These are phyloP conservation scores for Menidia menidia DNA, from an alignment of 2,797 vertebrate species.

Conservation along the genomic window DNA sequence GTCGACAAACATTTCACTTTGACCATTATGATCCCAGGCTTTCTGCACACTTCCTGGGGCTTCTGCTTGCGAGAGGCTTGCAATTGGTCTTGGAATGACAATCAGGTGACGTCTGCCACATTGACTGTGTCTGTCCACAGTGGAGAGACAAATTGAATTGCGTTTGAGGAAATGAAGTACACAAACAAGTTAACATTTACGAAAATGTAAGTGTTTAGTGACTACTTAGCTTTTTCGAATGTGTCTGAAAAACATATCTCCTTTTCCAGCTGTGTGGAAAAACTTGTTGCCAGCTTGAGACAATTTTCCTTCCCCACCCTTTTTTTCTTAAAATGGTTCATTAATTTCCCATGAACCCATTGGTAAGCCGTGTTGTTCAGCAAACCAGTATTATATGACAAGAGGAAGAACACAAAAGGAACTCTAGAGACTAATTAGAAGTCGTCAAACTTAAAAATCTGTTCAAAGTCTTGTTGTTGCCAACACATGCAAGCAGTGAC, in stretches of 20 bases:
- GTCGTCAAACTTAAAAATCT: constrained; percentile 78
- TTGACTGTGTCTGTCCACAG: constrained; percentile 41
- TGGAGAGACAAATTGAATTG: constrained; percentile 46
- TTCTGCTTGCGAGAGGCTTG: constrained; percentile 61
- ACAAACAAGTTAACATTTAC: constrained; percentile 54
- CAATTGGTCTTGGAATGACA: constrained; percentile 69
- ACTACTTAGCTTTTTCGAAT: constrained; percentile 9
- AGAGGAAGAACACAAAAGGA: constrained; percentile 56
- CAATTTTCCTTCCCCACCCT: constrained; percentile 22
- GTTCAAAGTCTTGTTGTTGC: constrained; percentile 77
- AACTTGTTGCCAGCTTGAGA: constrained; percentile 48
- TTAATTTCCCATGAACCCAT: constrained; percentile 58
- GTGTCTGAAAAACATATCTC: constrained; percentile 4
- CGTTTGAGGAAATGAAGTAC: constrained; percentile 45
- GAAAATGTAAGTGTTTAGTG: constrained; percentile 26
- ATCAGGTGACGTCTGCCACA: constrained; percentile 48
- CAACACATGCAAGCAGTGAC: constrained; percentile 73
- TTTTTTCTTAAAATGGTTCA: constrained; percentile 52
- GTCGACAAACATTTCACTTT: constrained; percentile 80
- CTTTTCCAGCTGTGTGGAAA: constrained; percentile 22
- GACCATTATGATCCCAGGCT: constrained; percentile 78
- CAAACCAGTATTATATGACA: constrained; percentile 62
- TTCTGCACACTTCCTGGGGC: constrained; percentile 73
- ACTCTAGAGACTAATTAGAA: constrained; percentile 83
- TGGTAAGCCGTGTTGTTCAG: constrained; percentile 60